Percentiles rank a stretch among this genome's conserved stretches.
These are phyloP conservation scores for Phalacrocorax carbo DNA, from an alignment of 2,113 vertebrate species.

Conservation along the genomic window DNA sequence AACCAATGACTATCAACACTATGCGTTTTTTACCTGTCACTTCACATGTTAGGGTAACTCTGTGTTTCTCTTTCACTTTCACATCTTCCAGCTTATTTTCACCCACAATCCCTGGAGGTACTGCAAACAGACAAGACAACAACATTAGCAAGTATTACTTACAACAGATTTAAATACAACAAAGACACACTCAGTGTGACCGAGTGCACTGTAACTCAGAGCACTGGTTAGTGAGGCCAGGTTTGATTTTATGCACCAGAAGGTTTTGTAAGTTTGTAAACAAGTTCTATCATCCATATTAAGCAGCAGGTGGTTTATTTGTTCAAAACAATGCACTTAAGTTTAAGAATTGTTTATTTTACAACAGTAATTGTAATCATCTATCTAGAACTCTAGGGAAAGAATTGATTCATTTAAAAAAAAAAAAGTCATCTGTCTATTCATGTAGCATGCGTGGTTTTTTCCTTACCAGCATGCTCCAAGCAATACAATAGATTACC, in stretches of 20 bases:
- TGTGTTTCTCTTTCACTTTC: slow-evolving; percentile 88
- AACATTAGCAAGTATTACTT: not conserved
- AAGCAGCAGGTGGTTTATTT: not conserved
- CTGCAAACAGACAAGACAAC: slow-evolving; percentile 63
- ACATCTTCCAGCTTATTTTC: slow-evolving; percentile 82
- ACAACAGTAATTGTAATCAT: not conserved
- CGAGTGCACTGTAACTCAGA: too few relatives aligned
- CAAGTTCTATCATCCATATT: not conserved
- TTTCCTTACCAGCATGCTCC: not conserved
- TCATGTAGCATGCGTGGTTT: accelerated
- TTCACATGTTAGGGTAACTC: slow-evolving; percentile 86
- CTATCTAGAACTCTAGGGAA: not conserved
- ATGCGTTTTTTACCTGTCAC: slow-evolving; percentile 79
- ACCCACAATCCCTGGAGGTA: slow-evolving; percentile 84
- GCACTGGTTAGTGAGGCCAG: not conserved
- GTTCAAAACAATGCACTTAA: not conserved
- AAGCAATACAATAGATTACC: not conserved
- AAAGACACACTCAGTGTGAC: not conserved
- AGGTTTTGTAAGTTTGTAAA: not conserved
- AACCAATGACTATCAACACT: not conserved
- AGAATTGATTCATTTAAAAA: not conserved
- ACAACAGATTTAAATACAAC: not conserved
- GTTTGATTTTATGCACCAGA: not conserved
- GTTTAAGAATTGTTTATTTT: not conserved
- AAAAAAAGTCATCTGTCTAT: not conserved